These are phyloP conservation scores for Drosophila aldrichi DNA, from an alignment of 2,888 invertebrate species.

Conservation along the genomic window DNA sequence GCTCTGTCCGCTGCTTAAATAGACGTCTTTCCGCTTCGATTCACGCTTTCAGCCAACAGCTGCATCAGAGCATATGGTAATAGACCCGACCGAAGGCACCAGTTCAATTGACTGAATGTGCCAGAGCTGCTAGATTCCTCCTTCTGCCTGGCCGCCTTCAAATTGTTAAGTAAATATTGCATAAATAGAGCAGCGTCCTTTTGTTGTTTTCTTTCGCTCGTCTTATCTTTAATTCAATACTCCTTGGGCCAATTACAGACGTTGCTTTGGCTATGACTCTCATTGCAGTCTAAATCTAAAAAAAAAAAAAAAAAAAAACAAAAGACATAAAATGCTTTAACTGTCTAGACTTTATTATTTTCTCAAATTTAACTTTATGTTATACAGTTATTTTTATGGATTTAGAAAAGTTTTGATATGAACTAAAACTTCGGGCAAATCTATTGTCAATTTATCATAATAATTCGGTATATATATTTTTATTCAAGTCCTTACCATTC, in stretches of 20 bases:
- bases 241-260: neutral
- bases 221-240: neutral
- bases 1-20: conserved; percentile 21
- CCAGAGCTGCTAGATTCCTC: conserved; percentile 13
- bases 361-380: neutral
- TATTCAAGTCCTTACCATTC: conserved; percentile 27
- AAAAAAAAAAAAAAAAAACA: too few relatives aligned
- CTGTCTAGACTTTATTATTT: neutral
- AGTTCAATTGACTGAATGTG: conserved; percentile 36
- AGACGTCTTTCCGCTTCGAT: conserved; percentile 51
- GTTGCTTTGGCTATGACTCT: too few relatives aligned
- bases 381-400: neutral
- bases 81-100: conserved; percentile 21
- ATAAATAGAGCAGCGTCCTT: conserved; percentile 23
- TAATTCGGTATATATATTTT: neutral
- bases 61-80: conserved; percentile 54
- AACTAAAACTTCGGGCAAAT: neutral
- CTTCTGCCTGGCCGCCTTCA: conserved; percentile 21
- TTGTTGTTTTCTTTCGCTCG: conserved; percentile 9
- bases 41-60: conserved; percentile 35
- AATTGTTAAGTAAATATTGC: conserved; percentile 38
- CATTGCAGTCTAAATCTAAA: conserved; percentile 18
- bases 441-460: neutral
- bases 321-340: neutral
- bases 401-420: neutral